Evolutionary conservation across 2,113 vertebrate genomes (phyloP).

Genomic region (Corythaixoides concolor): DNA sequence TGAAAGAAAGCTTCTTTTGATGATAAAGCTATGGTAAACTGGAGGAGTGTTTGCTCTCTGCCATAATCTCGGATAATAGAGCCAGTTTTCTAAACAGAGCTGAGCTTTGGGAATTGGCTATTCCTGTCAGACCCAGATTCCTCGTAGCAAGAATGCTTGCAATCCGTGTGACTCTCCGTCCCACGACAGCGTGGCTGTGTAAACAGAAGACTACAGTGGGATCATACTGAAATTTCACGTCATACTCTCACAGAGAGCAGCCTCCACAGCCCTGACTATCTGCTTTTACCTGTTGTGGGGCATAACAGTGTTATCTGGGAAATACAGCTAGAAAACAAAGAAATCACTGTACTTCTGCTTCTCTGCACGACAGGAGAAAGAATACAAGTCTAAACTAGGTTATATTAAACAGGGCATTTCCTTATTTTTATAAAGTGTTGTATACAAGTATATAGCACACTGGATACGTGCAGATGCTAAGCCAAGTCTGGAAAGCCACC

Average conservation of each 20-base stretch:
- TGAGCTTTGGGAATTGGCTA: conserved; percentile 38
- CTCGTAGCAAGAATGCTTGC: conserved; percentile 59
- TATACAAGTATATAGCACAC: neutral
- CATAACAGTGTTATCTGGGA: neutral
- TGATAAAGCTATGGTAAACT: neutral
- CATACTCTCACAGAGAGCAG: neutral
- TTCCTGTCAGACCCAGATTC: conserved; percentile 47
- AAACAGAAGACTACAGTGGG: conserved; percentile 13
- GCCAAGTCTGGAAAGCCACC: neutral
- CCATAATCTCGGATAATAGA: neutral
- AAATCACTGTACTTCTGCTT: neutral
- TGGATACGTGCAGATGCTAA: neutral
- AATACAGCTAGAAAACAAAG: neutral
- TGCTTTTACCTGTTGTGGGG: neutral
- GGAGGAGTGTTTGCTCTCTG: conserved; percentile 10
- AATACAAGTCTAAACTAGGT: neutral
- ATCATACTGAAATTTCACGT: neutral
- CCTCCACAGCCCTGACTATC: neutral
- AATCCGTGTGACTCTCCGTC: neutral
- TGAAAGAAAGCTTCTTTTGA: conserved; percentile 30
- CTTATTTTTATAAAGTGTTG: neutral
- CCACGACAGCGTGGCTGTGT: conserved; percentile 40
- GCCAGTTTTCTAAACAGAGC: conserved; percentile 39
- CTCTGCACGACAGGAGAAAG: neutral
- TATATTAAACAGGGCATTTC: neutral